A percentile compares a stretch with the other conserved stretches of the same genome.
These are phyloP conservation scores for Drosophila ambigua DNA, from an alignment of 1,140 invertebrate genomes.

Conservation along the genomic window DNA sequence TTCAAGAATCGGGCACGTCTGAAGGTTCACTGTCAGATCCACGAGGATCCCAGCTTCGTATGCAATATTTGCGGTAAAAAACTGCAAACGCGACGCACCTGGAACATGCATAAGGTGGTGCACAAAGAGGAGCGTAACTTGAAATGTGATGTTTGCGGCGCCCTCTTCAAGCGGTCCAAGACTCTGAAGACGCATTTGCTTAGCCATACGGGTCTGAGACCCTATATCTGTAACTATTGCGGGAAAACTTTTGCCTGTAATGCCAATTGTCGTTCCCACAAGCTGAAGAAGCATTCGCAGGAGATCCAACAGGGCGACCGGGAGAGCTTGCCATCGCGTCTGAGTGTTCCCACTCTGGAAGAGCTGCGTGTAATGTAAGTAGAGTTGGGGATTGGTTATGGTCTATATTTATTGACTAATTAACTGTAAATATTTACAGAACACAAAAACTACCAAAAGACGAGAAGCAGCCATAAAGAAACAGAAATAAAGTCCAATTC, in stretches of 20 bases:
- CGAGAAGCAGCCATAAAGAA: too few species aligned
- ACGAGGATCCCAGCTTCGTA: conserved; percentile 82
- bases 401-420: neutral
- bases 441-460: conserved; percentile 83
- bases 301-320: conserved; percentile 71
- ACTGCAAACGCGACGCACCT: conserved; percentile 84
- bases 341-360: conserved; percentile 56
- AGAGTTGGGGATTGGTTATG: too few species aligned
- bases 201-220: conserved; percentile 84
- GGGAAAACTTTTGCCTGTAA: conserved; percentile 84
- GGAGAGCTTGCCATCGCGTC: conserved; percentile 15
- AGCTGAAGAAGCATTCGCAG: conserved; percentile 83
- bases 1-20: conserved; percentile 79
- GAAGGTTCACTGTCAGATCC: conserved; percentile 81
- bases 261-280: conserved; percentile 84
- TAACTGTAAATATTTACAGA: conserved; percentile 17
- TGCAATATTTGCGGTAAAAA: conserved; percentile 84
- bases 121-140: conserved; percentile 83
- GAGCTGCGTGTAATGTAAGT: conserved; percentile 65
- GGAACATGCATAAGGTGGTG: conserved; percentile 84
- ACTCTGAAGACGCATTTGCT: conserved; percentile 84
- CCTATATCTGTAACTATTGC: conserved; percentile 84
- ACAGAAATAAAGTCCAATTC: too few species aligned
- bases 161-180: conserved; percentile 80
- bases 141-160: conserved; percentile 83